phyloP scores from a whole-genome alignment of 2,888 invertebrate species.

The Chouioia cunea region DNA sequence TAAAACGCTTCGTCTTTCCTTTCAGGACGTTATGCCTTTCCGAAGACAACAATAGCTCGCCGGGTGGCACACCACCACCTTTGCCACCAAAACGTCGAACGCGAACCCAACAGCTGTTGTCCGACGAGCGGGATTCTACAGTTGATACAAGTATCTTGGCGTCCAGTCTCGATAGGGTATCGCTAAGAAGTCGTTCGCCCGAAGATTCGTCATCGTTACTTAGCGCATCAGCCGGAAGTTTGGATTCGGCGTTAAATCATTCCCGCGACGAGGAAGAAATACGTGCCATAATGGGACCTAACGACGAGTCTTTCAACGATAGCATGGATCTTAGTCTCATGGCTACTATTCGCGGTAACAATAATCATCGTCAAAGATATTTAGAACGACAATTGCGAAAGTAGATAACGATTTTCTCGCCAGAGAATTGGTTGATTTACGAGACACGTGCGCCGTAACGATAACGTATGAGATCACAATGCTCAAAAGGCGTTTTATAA shows the following conservation, averaged over 20 bases:
- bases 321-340: conserved; percentile 67
- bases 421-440: too few species aligned
- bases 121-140: conserved; percentile 62
- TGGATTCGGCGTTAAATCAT: conserved; percentile 89
- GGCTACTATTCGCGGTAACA: conserved; percentile 68
- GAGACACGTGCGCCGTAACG: too few species aligned
- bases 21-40: conserved; percentile 38
- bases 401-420: too few species aligned
- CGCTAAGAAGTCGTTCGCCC: conserved; percentile 81
- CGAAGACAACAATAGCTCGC: conserved; percentile 70
- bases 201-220: conserved; percentile 78
- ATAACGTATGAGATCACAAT: too few species aligned
- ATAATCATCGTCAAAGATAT: too few species aligned
- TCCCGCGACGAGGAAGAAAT: conserved; percentile 87
- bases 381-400: too few species aligned
- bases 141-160: conserved; percentile 71
- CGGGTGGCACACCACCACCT: conserved; percentile 79
- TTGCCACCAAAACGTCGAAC: conserved; percentile 82
- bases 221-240: conserved; percentile 82
- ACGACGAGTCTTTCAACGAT: conserved; percentile 66
- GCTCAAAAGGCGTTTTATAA: too few species aligned
- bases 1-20: background rate
- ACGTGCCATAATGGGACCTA: conserved; percentile 74
- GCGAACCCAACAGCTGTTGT: conserved; percentile 69
- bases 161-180: conserved; percentile 78